A percentile compares a stretch with the other conserved stretches of the same genome.
These are phyloP conservation scores for Margarornis squamiger DNA, from an alignment of 2,797 vertebrate species.

Conservation along the genomic window DNA sequence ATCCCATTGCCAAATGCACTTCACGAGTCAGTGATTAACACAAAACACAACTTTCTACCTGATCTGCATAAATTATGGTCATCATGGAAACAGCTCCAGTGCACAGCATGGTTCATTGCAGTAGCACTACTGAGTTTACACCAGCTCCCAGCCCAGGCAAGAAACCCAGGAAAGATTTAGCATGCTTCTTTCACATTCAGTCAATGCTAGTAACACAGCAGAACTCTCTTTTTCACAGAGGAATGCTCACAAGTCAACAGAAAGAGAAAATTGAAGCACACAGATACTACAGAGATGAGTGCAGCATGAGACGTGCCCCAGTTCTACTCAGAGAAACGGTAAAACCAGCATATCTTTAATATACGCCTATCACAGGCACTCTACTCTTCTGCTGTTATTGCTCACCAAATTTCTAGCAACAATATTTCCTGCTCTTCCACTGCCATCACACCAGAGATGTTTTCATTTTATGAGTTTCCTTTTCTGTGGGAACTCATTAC, in stretches of 20 bases:
- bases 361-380: rapidly evolving
- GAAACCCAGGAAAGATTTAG: not conserved
- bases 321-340: not conserved
- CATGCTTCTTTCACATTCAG: not conserved
- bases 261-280: not conserved
- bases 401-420: not conserved
- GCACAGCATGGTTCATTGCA: not conserved
- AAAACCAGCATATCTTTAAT: rapidly evolving
- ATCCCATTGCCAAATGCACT: not conserved
- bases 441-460: not conserved
- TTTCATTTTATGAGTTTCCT: not conserved
- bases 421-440: not conserved
- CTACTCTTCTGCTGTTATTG: not conserved
- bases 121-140: not conserved
- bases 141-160: not conserved
- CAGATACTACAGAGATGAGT: not conserved
- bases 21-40: not conserved
- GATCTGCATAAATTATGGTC: not conserved
- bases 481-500: not conserved
- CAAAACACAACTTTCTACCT: not conserved
- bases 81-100: not conserved
- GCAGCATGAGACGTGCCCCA: not conserved
- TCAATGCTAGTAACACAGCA: not conserved
- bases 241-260: not conserved
- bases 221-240: not conserved